Percentiles rank a stretch among this genome's conserved stretches.
phyloP scores from a whole-genome alignment of 2,113 vertebrate genomes.

The Pongo pygmaeus region DNA sequence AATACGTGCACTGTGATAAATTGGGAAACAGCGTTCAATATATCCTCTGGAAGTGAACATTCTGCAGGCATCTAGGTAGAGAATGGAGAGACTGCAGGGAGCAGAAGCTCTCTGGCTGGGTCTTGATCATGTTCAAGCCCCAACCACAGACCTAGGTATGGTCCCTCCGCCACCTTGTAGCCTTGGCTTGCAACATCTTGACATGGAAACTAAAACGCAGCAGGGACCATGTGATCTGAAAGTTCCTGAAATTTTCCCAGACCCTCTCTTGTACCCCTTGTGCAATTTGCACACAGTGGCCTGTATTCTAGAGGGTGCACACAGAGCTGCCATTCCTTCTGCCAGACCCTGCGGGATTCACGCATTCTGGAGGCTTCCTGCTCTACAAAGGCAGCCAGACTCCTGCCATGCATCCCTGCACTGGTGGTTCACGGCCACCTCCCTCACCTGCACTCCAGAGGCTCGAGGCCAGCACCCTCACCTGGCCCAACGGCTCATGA shows the following conservation, averaged over 20 bases:
- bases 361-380: fast-evolving
- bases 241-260: background rate
- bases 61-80: background rate
- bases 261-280: background rate
- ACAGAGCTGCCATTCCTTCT: fast-evolving
- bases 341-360: no score
- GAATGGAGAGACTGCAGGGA: no score
- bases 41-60: fast-evolving
- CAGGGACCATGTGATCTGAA: background rate
- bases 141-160: background rate
- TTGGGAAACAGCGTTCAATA: fast-evolving
- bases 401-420: background rate
- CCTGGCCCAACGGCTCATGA: no score
- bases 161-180: no score
- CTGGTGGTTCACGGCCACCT: background rate
- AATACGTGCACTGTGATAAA: fast-evolving
- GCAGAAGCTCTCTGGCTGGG: background rate
- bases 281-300: no score
- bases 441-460: background rate
- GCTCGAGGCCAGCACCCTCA: background rate
- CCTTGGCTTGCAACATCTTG: background rate
- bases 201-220: background rate
- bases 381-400: background rate
- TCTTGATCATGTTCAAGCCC: background rate
- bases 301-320: background rate